A percentile compares a stretch with the other conserved stretches of the same genome.
phyloP scores from a whole-genome alignment of 2,797 vertebrate species.

The Geotrypetes seraphini region DNA sequence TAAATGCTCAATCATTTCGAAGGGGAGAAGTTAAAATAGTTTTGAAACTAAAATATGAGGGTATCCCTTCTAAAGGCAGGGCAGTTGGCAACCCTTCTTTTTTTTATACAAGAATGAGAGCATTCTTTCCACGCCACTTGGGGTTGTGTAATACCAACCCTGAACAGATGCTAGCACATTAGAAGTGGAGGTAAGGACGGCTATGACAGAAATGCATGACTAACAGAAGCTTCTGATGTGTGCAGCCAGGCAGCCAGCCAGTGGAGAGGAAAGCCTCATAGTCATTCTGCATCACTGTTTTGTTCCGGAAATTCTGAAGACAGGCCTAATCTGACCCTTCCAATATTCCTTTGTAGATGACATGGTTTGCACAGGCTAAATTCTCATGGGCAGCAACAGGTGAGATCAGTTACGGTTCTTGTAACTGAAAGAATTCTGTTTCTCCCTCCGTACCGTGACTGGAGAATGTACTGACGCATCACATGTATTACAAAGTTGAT shows the following conservation, averaged over 20 bases:
- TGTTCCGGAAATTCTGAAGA: neutral
- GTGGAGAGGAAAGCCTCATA: neutral
- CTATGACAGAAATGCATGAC: slow-evolving; percentile 35
- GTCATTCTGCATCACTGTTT: neutral
- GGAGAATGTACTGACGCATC: no score
- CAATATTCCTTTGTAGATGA: neutral
- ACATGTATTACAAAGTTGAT: no score
- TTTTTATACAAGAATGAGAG: no score
- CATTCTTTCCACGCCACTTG: no score
- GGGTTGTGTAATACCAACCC: slow-evolving; percentile 35
- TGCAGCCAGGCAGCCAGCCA: slow-evolving; percentile 4
- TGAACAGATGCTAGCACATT: slow-evolving; percentile 31
- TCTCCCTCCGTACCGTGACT: no score
- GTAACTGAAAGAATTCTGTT: neutral
- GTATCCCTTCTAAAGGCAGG: no score
- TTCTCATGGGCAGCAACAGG: neutral
- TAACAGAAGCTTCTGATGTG: slow-evolving; percentile 35
- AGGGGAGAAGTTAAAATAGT: no score
- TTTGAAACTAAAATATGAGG: no score
- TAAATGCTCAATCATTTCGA: no score
- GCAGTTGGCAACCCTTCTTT: no score
- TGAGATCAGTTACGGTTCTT: neutral
- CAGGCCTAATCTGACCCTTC: neutral
- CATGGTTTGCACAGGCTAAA: neutral
- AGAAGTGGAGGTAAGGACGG: slow-evolving; percentile 18